Conservation (phyloP, 1,140 invertebrate species). For the Drosophila truncata region DNA sequence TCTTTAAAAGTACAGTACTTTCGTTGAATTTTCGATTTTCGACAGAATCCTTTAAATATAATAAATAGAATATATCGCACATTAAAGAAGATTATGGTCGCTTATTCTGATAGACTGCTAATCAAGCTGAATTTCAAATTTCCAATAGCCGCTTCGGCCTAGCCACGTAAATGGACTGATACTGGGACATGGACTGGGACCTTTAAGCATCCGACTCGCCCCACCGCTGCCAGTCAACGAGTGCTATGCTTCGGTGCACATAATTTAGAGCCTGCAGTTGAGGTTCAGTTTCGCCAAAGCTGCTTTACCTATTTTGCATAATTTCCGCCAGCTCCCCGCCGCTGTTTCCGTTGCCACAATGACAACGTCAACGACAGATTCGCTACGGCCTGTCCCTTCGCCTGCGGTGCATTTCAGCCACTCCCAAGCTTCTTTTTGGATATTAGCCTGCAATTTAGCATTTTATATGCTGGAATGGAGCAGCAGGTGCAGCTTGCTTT, state of each 20-base stretch:
- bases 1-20: too few species aligned
- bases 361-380: constrained; percentile 39
- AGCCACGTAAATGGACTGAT: not conserved
- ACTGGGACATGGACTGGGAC: not conserved
- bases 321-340: constrained; percentile 69
- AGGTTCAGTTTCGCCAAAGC: constrained; percentile 78
- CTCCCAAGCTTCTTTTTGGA: constrained; percentile 70
- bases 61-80: not conserved
- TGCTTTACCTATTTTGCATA: constrained; percentile 83
- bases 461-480: constrained; percentile 49
- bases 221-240: constrained; percentile 56
- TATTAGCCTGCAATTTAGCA: constrained; percentile 75
- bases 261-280: constrained; percentile 75
- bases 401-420: constrained; percentile 55
- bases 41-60: not conserved
- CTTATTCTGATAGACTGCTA: not conserved
- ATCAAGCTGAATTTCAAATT: not conserved
- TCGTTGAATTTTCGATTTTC: not conserved
- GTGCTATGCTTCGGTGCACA: constrained; percentile 35
- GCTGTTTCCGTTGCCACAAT: constrained; percentile 27
- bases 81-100: not conserved
- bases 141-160: not conserved
- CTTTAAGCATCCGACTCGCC: constrained; percentile 24
- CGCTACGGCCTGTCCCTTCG: constrained; percentile 38
- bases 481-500: constrained; percentile 27